Conservation (phyloP, 1,140 invertebrate genomes). For the Doryteuthis pealeii region DNA sequence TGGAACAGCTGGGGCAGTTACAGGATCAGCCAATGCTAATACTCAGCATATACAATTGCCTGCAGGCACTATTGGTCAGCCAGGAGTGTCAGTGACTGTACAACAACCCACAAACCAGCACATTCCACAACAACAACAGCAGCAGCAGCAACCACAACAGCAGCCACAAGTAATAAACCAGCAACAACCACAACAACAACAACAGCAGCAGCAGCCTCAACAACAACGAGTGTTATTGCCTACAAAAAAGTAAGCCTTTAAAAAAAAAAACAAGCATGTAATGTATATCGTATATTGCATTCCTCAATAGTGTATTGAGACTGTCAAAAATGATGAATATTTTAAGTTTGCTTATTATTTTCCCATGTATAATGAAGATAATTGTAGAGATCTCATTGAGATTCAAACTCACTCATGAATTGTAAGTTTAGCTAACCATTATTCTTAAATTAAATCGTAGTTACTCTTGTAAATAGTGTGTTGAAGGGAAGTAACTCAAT, state of each 20-base stretch:
- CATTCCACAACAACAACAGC: slow-evolving; percentile 20
- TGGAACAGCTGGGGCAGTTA: slow-evolving; percentile 25
- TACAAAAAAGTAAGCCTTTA: slow-evolving; percentile 40
- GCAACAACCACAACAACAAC: slow-evolving; percentile 24
- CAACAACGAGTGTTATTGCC: slow-evolving; percentile 37
- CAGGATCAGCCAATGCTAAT: slow-evolving; percentile 21
- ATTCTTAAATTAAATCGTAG: too few relatives aligned
- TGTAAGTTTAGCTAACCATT: too few relatives aligned
- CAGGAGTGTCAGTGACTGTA: slow-evolving; percentile 27
- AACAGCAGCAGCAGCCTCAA: slow-evolving; percentile 25
- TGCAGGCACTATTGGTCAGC: slow-evolving; percentile 24
- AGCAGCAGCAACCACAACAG: slow-evolving; percentile 3
- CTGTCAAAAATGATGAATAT: too few relatives aligned
- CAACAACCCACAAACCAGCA: slow-evolving; percentile 21
- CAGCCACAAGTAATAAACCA: slow-evolving; percentile 6
- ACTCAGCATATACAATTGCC: slow-evolving; percentile 25
- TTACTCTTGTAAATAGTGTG: too few relatives aligned
- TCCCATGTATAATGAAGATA: too few relatives aligned
- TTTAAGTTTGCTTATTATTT: too few relatives aligned
- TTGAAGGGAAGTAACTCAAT: too few relatives aligned
- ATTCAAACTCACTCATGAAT: too few relatives aligned
- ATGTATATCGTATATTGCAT: too few relatives aligned
- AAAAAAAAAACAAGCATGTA: too few relatives aligned
- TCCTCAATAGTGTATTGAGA: too few relatives aligned
- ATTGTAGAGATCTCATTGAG: too few relatives aligned